Percentiles rank a stretch among this genome's conserved stretches.
Conservation (phyloP, 1,140 invertebrate genomes). For the Cotesia chilonis region DNA sequence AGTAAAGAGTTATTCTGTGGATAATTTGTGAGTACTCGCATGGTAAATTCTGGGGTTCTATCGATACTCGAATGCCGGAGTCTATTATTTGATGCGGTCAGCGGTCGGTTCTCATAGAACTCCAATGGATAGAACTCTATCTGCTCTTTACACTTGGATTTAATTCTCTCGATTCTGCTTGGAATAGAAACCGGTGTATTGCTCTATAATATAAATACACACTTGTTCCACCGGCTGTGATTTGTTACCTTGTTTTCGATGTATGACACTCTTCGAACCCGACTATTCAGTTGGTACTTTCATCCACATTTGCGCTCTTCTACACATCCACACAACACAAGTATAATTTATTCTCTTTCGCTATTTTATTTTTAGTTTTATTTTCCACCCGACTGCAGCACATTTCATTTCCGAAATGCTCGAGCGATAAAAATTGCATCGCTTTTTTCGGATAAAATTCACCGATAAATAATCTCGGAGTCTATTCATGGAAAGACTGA, state of each 20-base stretch:
- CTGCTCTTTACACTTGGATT: neutral
- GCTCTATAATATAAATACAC: neutral
- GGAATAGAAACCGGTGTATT: neutral
- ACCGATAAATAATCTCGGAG: too few relatives aligned
- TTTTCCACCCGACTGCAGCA: neutral
- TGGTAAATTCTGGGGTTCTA: too few relatives aligned
- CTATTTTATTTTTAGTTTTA: too few relatives aligned
- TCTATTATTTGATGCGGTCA: slow-evolving; percentile 61
- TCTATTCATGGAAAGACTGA: too few relatives aligned
- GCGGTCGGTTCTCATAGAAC: slow-evolving; percentile 46
- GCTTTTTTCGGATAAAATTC: too few relatives aligned
- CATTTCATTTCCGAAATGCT: too few relatives aligned
- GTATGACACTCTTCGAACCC: slow-evolving; percentile 41
- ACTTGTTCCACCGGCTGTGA: slow-evolving; percentile 46
- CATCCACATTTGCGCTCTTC: neutral
- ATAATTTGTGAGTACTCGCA: too few relatives aligned
- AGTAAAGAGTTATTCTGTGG: too few relatives aligned
- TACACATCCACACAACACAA: neutral
- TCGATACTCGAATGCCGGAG: slow-evolving; percentile 50
- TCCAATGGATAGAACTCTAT: neutral
- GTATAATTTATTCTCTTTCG: too few relatives aligned
- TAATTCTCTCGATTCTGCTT: neutral
- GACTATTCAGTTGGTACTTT: slow-evolving; percentile 27
- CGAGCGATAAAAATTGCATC: neutral
- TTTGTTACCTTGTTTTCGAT: slow-evolving; percentile 59